phyloP scores from a whole-genome alignment of 2,113 vertebrate species.

The Phainopepla nitens region DNA sequence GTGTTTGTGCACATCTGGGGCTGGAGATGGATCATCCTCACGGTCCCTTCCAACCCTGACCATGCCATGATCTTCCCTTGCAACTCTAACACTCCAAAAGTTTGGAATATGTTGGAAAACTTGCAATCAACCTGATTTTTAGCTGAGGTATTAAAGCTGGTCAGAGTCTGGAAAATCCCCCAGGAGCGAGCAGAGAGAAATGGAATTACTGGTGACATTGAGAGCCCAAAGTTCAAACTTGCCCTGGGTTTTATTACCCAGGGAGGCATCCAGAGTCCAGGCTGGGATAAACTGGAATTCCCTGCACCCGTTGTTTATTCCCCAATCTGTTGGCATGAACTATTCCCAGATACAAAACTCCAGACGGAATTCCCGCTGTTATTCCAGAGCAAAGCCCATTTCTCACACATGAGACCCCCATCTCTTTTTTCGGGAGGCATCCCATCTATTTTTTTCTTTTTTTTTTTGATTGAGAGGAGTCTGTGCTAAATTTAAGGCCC shows the following conservation, averaged over 20 bases:
- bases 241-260: neutral
- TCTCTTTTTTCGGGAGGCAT: neutral
- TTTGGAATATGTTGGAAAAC: neutral
- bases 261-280: neutral
- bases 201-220: rapidly evolving
- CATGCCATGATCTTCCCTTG: neutral
- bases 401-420: neutral
- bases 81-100: neutral
- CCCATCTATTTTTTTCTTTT: neutral
- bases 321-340: rapidly evolving
- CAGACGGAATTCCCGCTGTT: neutral
- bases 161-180: neutral
- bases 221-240: neutral
- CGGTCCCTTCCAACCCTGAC: neutral
- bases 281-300: neutral
- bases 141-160: too few relatives aligned
- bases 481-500: neutral
- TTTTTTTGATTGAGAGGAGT: neutral
- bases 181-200: neutral
- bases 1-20: rapidly evolving
- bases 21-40: neutral
- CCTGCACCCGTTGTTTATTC: neutral
- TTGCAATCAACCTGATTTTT: neutral
- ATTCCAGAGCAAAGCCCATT: neutral
- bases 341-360: neutral